These are phyloP conservation scores for Oenanthe melanoleuca DNA, from an alignment of 2,113 vertebrate genomes.

Conservation along the genomic window DNA sequence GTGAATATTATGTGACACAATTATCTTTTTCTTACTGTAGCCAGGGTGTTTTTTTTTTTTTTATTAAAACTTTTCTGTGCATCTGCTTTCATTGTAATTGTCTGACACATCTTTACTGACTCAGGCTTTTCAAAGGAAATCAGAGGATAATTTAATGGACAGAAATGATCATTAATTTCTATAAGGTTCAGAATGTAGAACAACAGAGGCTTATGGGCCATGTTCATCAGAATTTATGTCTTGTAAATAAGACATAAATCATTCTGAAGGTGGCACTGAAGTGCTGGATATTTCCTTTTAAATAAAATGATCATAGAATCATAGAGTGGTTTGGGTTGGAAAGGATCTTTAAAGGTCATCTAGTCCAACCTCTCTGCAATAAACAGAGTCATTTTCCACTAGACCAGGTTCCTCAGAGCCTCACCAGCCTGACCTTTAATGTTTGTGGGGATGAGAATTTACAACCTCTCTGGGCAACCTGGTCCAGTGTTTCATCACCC, in stretches of 20 bases:
- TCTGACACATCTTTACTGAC: not conserved
- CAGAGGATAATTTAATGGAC: not conserved
- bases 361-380: not conserved
- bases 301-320: not conserved
- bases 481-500: not conserved
- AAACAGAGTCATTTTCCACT: not conserved
- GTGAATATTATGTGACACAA: not conserved
- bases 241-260: not conserved
- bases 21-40: not conserved
- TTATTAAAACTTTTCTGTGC: not conserved
- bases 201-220: not conserved
- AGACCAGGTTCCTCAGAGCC: not conserved
- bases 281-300: not conserved
- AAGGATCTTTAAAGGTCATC: not conserved
- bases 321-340: not conserved
- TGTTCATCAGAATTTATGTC: not conserved
- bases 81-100: not conserved
- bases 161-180: not conserved
- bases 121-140: not conserved
- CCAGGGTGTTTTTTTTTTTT: too few relatives aligned
- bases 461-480: not conserved
- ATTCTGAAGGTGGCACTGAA: not conserved
- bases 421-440: not conserved
- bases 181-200: not conserved
- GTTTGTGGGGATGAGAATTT: not conserved